Conservation (phyloP, 2,113 vertebrate genomes). For the Oncorhynchus kisutch region DNA sequence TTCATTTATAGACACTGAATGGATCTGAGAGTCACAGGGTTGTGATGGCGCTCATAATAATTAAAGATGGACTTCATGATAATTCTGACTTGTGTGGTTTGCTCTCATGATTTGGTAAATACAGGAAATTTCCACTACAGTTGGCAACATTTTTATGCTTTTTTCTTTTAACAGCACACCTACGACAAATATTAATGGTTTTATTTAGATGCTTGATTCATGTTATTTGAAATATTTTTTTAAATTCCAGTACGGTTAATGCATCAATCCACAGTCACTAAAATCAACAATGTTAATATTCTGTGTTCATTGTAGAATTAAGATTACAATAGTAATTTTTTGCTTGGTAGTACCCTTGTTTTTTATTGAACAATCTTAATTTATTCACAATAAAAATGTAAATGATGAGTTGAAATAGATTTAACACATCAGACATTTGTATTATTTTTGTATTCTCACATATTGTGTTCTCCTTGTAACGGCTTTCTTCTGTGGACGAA, state of each 20-base stretch:
- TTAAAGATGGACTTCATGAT: too few species aligned
- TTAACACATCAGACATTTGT: neutral
- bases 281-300: neutral
- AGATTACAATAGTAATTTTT: slow-evolving; percentile 42
- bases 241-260: neutral
- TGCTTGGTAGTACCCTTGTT: slow-evolving; percentile 53
- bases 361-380: too few species aligned
- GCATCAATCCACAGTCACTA: neutral
- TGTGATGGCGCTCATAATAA: too few species aligned
- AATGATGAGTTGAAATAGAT: neutral
- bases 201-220: neutral
- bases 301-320: slow-evolving; percentile 57
- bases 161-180: too few species aligned
- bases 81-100: too few species aligned
- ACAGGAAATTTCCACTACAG: too few species aligned
- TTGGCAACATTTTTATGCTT: neutral
- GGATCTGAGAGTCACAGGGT: too few species aligned
- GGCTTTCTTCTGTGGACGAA: too few species aligned
- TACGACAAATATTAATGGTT: neutral
- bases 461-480: too few species aligned
- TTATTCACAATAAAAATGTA: too few species aligned
- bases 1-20: too few species aligned
- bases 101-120: too few species aligned
- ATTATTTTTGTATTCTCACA: neutral
- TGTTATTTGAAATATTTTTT: neutral